phyloP scores from a whole-genome alignment of 2,888 invertebrate species.

The Cataglyphis albicans region DNA sequence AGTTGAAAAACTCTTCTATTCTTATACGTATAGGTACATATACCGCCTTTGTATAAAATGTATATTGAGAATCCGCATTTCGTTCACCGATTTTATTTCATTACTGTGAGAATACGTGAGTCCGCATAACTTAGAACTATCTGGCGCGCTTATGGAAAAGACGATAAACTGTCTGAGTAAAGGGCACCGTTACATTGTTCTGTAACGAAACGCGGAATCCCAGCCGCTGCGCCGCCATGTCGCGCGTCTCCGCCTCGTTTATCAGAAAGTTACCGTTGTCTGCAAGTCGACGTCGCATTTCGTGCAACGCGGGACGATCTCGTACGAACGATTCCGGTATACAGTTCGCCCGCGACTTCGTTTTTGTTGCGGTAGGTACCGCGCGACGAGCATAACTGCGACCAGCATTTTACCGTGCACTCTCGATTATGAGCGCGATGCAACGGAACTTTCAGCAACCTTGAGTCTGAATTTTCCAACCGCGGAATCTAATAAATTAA shows the following conservation, averaged over 20 bases:
- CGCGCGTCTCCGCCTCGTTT: constrained; percentile 47
- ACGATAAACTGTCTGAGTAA: constrained; percentile 40
- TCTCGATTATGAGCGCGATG: neutral
- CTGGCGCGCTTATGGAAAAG: constrained; percentile 30
- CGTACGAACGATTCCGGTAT: constrained; percentile 23
- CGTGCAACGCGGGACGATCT: neutral
- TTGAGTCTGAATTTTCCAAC: neutral
- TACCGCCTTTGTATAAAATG: neutral
- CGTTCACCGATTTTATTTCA: constrained; percentile 41
- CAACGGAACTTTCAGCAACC: constrained; percentile 13
- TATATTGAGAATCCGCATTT: constrained; percentile 23
- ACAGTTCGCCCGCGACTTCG: constrained; percentile 13
- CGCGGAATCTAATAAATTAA: neutral
- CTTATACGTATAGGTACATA: neutral
- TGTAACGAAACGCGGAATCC: constrained; percentile 30
- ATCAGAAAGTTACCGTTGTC: constrained; percentile 48
- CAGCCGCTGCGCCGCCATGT: constrained; percentile 4
- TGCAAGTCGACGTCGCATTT: constrained; percentile 25
- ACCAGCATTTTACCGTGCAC: neutral
- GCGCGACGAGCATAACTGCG: neutral
- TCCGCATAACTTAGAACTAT: constrained; percentile 44
- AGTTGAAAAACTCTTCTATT: neutral
- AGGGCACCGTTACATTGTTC: constrained; percentile 40
- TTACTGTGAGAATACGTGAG: constrained; percentile 41
- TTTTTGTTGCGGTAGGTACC: neutral